Percentiles rank a stretch among this genome's conserved stretches.
Evolutionary conservation across 2,113 vertebrate genomes (phyloP).

Genomic region (Epinephelus lanceolatus): DNA sequence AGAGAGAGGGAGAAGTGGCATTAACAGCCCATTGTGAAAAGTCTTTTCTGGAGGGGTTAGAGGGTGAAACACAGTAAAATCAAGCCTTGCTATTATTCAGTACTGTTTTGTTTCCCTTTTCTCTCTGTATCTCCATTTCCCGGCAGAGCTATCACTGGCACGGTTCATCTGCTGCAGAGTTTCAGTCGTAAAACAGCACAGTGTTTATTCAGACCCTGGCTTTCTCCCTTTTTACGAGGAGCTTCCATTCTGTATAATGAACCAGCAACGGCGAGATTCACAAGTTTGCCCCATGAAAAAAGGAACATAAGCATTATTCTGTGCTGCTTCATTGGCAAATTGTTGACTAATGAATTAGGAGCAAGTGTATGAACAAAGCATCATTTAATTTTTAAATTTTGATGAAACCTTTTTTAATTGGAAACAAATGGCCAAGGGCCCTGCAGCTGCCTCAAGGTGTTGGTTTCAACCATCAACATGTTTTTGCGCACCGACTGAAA

Average conservation of each 20-base stretch:
- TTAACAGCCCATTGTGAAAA: conserved; percentile 51
- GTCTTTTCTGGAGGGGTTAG: conserved; percentile 52
- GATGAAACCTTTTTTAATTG: not conserved
- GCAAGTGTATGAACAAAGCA: not conserved
- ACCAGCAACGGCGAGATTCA: conserved; percentile 20
- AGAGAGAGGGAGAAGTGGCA: conserved; percentile 9
- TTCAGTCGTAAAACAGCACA: conserved; percentile 53
- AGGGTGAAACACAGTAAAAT: conserved; percentile 56
- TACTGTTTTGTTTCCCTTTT: conserved; percentile 26
- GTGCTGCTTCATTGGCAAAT: conserved; percentile 7
- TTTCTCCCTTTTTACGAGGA: conserved; percentile 63
- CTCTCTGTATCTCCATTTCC: conserved; percentile 33
- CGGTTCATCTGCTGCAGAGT: conserved; percentile 59
- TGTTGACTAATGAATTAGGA: conserved; percentile 9
- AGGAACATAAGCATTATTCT: not conserved
- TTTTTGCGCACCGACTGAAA: not conserved
- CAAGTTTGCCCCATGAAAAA: conserved; percentile 21
- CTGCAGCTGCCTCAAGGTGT: not conserved
- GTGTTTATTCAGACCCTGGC: conserved; percentile 46
- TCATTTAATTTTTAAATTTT: not conserved
- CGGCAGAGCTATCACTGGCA: conserved; percentile 50
- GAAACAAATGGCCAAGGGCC: conserved; percentile 1
- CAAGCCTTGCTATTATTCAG: conserved; percentile 40
- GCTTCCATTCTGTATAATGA: conserved; percentile 54
- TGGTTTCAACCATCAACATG: not conserved